phyloP scores from a whole-genome alignment of 2,888 invertebrate genomes.

The Agrochola macilenta region DNA sequence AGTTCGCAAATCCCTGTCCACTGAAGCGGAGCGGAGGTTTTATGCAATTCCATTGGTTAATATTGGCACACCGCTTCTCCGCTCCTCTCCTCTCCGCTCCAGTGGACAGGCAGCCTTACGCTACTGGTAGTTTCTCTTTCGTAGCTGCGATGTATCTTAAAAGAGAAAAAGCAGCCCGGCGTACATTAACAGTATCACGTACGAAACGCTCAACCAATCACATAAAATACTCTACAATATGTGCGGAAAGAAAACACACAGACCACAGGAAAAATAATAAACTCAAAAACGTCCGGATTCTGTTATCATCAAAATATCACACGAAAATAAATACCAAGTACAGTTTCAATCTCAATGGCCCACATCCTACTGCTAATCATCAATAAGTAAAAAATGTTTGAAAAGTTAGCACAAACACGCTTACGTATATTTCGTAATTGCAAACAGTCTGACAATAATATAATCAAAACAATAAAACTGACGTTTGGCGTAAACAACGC shows the following conservation, averaged over 20 bases:
- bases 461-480: conserved; percentile 65
- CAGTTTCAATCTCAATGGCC: conserved; percentile 34
- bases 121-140: not conserved
- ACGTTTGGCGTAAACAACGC: conserved; percentile 55
- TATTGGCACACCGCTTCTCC: too few relatives aligned
- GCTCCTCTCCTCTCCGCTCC: too few relatives aligned
- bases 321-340: conserved; percentile 23
- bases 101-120: too few relatives aligned
- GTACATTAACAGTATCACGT: not conserved
- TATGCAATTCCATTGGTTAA: too few relatives aligned
- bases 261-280: conserved; percentile 38
- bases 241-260: conserved; percentile 33
- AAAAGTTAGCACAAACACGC: conserved; percentile 58
- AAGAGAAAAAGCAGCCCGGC: conserved; percentile 1
- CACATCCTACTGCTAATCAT: conserved; percentile 37
- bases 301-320: conserved; percentile 55
- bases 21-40: too few relatives aligned
- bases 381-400: conserved; percentile 66
- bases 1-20: too few relatives aligned
- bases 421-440: conserved; percentile 62
- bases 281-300: conserved; percentile 27
- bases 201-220: conserved; percentile 8
- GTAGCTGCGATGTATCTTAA: conserved; percentile 19
- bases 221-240: conserved; percentile 52
- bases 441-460: conserved; percentile 70